Conservation (phyloP, 2,888 invertebrate genomes). For the Pyrochroa serraticornis region DNA sequence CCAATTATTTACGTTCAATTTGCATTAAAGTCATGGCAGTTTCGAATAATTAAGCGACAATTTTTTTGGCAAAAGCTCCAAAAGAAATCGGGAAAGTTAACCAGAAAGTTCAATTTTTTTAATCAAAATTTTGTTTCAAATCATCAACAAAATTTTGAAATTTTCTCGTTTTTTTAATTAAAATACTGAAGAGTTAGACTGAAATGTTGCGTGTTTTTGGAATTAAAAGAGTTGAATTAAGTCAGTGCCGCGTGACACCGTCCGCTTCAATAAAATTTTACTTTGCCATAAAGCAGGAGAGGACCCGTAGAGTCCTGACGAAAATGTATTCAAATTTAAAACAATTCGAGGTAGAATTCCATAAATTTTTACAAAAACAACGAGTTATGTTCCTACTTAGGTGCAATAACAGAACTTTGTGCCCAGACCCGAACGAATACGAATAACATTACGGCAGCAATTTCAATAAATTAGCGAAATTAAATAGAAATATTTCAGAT, state of each 20-base stretch:
- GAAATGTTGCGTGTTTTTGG: not conserved
- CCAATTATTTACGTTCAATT: no score
- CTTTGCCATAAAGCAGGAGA: slow-evolving; percentile 15
- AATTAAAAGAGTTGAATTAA: not conserved
- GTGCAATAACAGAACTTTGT: slow-evolving; percentile 29
- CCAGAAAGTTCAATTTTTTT: no score
- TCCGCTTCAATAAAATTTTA: slow-evolving; percentile 24
- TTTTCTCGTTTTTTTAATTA: no score
- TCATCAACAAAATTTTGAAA: no score
- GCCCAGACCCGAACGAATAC: slow-evolving; percentile 23
- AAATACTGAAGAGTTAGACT: not conserved
- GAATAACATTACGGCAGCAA: slow-evolving; percentile 21
- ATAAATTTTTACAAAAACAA: slow-evolving; percentile 27
- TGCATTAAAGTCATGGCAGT: no score
- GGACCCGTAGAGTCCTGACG: not conserved
- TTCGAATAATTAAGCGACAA: no score
- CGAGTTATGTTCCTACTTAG: slow-evolving; percentile 25
- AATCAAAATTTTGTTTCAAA: no score
- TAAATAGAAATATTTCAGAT: slow-evolving; percentile 29
- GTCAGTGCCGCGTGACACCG: no score
- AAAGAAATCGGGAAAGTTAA: no score
- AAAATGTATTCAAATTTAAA: slow-evolving; percentile 31
- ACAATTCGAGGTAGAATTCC: slow-evolving; percentile 27
- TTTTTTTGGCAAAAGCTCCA: no score
- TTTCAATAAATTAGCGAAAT: slow-evolving; percentile 33